These are phyloP conservation scores for Zingel zingel DNA, from an alignment of 2,113 vertebrate species.

Conservation along the genomic window DNA sequence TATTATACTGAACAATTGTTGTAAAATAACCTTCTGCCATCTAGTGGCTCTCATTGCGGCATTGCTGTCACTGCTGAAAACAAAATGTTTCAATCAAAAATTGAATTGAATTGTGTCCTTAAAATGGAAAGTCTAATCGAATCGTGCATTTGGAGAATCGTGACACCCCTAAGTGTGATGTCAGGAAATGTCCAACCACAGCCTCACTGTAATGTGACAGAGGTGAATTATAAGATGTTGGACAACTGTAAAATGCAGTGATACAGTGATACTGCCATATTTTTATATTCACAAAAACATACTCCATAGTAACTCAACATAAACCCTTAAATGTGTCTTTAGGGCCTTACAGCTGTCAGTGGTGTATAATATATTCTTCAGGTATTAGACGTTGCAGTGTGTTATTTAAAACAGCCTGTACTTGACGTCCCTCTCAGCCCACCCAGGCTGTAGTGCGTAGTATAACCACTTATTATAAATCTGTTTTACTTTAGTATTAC, in stretches of 20 bases:
- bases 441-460: not conserved
- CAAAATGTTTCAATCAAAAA: too few species aligned
- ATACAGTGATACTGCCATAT: not conserved
- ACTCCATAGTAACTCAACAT: not conserved
- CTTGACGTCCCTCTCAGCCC: conserved; percentile 4
- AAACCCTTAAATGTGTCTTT: not conserved
- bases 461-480: not conserved
- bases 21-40: too few species aligned
- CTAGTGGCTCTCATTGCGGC: too few species aligned
- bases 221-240: not conserved
- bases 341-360: not conserved
- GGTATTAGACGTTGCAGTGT: not conserved
- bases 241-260: not conserved
- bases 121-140: too few species aligned
- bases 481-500: not conserved
- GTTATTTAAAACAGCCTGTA: not conserved
- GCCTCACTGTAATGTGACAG: not conserved
- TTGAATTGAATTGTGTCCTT: too few species aligned
- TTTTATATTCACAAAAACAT: not conserved
- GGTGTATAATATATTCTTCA: not conserved
- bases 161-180: too few species aligned
- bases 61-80: too few species aligned
- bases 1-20: too few species aligned
- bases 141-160: too few species aligned
- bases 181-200: not conserved